A percentile compares a stretch with the other conserved stretches of the same genome.
These are phyloP conservation scores for Lycia hirtaria DNA, from an alignment of 2,888 invertebrate genomes.

Conservation along the genomic window DNA sequence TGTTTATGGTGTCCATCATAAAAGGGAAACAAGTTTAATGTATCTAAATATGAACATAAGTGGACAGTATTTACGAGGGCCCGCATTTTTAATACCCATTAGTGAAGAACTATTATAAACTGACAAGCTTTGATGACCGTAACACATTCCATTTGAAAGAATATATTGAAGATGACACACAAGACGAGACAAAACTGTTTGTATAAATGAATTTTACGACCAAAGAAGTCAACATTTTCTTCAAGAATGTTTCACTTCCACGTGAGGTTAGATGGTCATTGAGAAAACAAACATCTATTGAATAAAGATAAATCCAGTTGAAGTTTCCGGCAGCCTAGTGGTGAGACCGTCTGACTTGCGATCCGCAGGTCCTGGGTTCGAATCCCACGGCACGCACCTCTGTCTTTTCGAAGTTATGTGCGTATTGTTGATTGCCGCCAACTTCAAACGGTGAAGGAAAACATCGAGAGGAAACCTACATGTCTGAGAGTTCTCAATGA, in stretches of 20 bases:
- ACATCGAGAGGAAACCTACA: too few relatives aligned
- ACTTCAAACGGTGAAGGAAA: too few relatives aligned
- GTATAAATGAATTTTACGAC: conserved; percentile 2
- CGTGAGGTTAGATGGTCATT: neutral
- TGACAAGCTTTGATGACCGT: conserved; percentile 31
- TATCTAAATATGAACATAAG: conserved; percentile 44
- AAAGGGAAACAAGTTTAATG: conserved; percentile 43
- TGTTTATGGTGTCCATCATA: conserved; percentile 44
- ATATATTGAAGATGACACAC: conserved; percentile 11
- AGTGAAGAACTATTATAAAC: conserved; percentile 27
- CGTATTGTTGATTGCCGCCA: too few relatives aligned
- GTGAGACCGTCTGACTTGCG: too few relatives aligned
- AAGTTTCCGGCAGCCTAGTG: too few relatives aligned
- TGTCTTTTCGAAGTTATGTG: too few relatives aligned
- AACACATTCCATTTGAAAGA: conserved; percentile 6
- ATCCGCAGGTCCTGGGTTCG: too few relatives aligned
- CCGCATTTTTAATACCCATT: conserved; percentile 35
- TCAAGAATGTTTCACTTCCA: neutral
- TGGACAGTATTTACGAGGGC: conserved; percentile 37
- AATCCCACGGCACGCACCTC: too few relatives aligned
- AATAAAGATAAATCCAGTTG: conserved; percentile 3
- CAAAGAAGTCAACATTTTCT: neutral
- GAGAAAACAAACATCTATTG: neutral
- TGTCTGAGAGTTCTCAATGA: too few relatives aligned
- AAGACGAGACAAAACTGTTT: conserved; percentile 1